Evolutionary conservation across 92 coral and sea anemone species (phyloP), one percentile per base, ranked within the genome.

Genomic region (Isaurus tuberculatus): DNA sequence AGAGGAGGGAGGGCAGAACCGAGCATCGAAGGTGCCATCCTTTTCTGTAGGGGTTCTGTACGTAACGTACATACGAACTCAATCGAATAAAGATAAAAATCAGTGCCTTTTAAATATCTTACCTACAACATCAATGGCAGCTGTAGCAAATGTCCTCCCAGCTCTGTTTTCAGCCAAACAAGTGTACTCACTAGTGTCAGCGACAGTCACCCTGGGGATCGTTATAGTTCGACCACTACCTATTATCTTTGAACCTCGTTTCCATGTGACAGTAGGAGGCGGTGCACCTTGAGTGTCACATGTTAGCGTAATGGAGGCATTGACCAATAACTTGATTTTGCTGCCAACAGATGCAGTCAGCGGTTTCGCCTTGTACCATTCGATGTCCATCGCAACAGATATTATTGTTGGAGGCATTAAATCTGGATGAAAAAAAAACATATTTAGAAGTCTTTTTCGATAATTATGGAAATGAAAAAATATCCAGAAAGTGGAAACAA

Each of bases 221-320:
- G 86, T 86, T 25, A 93, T 87, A 11, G 86, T 61, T 32, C 69
- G 22, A 8, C 88, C 75, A 19, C 79, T 85, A 10, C 75, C 40
- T 58, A 91, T 28, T 14, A 86, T 65, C 40, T 77, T 43, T 25
- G 87, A 78, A 40, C 90, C 90, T 33, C 89, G 89, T 8, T 83
- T 84, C 98, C 98, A 93, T 14, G 78, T 84, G 19, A 93, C 73
- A 33, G 79, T 55, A 19, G 98, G 95, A 19, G 36, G 63, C 31
- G 98, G 98, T 57, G 82, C 85, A 25, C 94, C 94, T 49, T 87
- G 85, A 80, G 89, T 79, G 15, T 86, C 90, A 63, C 98, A 93
- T 13, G 67, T 70, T 22, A 93, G 88, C 17, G 85, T 79, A 40
- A 93, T 86, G 26, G 83, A 74, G 49, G 98, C 80, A 32, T 94